These are phyloP conservation scores for Eunapius fragilis DNA, from an alignment of 37 sponge, comb jelly and placozoan genomes.

Conservation along the genomic window DNA sequence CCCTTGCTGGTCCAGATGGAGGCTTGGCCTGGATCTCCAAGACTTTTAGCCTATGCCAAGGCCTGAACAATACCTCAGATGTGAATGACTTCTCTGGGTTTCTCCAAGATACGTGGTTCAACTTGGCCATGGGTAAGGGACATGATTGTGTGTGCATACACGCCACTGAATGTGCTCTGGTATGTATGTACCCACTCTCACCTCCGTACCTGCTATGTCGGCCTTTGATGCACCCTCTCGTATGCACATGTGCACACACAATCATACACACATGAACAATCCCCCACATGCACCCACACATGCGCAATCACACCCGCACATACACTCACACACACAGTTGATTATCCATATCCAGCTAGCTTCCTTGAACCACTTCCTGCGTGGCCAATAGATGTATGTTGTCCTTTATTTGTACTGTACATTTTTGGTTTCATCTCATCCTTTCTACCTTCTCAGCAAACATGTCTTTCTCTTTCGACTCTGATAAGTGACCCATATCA, in stretches of 20 bases:
- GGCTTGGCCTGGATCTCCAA: conserved; percentile 46
- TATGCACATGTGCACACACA: background rate
- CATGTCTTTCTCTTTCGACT: background rate
- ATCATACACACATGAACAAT: background rate
- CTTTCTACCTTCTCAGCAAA: background rate
- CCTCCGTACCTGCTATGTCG: no score
- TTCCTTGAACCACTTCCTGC: conserved; percentile 94
- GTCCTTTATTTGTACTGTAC: background rate
- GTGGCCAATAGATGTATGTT: conserved; percentile 81
- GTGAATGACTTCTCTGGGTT: conserved; percentile 35
- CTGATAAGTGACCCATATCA: background rate
- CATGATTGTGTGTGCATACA: background rate
- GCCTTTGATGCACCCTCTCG: no score
- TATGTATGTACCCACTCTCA: no score
- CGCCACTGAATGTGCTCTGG: no score
- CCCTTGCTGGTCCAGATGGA: background rate
- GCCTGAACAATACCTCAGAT: background rate
- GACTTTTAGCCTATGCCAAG: conserved; percentile 59
- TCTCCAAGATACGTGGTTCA: conserved; percentile 61
- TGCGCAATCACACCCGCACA: background rate
- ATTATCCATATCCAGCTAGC: conserved; percentile 95
- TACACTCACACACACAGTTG: conserved; percentile 51
- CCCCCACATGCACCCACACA: conserved; percentile 25
- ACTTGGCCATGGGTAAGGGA: conserved; percentile 66
- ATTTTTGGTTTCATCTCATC: no score